Base-by-base conservation (phyloP, 2,113 vertebrate species). In the Pygoscelis antarcticus region DNA sequence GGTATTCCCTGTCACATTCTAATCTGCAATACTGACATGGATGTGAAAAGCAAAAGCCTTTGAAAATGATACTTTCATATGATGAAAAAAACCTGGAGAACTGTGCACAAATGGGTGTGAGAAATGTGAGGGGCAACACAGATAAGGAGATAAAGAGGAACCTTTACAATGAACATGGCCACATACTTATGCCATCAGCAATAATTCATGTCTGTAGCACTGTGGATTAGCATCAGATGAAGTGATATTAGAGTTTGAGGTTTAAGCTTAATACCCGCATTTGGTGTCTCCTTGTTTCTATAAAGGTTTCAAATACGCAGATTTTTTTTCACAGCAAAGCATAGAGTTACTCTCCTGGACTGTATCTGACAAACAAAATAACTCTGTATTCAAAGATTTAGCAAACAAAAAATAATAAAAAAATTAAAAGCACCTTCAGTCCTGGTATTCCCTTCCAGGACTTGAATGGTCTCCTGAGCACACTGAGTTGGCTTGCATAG, bases 41-140 rank as follows among this genome's bases (percentile, higher is more conserved):
- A 96, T 55, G 84, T 96, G 95, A 98, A 98, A 95, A 96, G 93
- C 75, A 95, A 95, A 94, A 96, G 89, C 89, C 98, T 98, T 98
- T 98, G 98, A 98, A 98, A 98, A 94, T 89, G 93, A 98, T 97
- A 98, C 97, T 97, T 98, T 96, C 79, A 42, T 84, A 92, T 81
- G 87, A 95, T 93, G 90, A 96, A 98, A 97, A 98, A 98, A 97
- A 80, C 54, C 92, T 95, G 87, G 92, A 97, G 96, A 82, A 87
- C 75, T 95, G 94, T 92, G 95, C 29, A 7, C 78, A 94, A 97
- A 98, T 93, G 89, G 89, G 91, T 94, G 95, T 97, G 71, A 98
- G 93, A 97, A 97, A 97, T 68, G n/a, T 25, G 65, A 80, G 51
- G 85, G 36, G 9, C 49, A 85, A 80, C 78, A 91, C 66, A 97